Conservation (phyloP, 2,888 invertebrate species). For the Spodoptera exigua region DNA sequence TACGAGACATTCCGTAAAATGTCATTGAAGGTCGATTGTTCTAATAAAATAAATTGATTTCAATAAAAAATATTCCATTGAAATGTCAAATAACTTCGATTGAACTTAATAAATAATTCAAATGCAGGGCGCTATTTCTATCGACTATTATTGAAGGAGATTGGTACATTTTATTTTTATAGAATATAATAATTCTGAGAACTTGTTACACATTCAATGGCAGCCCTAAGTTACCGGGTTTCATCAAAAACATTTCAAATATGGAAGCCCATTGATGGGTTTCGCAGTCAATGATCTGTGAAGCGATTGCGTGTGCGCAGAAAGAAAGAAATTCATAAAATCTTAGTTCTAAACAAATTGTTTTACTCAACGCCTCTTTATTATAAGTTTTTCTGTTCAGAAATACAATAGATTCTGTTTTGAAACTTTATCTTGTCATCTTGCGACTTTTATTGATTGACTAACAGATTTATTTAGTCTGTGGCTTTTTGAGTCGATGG, state of each 20-base stretch:
- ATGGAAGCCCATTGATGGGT: constrained; percentile 39
- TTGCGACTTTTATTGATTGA: constrained; percentile 4
- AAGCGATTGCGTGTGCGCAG: constrained; percentile 37
- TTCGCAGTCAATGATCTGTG: constrained; percentile 48
- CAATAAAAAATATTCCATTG: too few relatives aligned
- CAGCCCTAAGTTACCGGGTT: constrained; percentile 26
- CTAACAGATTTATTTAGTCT: constrained; percentile 12
- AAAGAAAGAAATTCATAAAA: constrained; percentile 49
- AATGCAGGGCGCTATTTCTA: too few relatives aligned
- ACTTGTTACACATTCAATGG: not conserved
- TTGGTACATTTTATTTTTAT: too few relatives aligned
- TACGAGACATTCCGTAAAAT: too few relatives aligned
- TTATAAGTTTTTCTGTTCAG: constrained; percentile 21
- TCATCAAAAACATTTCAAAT: constrained; percentile 40
- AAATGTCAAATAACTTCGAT: too few relatives aligned
- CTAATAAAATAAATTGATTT: too few relatives aligned
- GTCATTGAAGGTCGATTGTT: too few relatives aligned
- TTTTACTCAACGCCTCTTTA: constrained; percentile 32
- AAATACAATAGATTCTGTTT: constrained; percentile 20
- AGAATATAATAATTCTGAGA: too few relatives aligned
- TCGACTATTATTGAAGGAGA: too few relatives aligned
- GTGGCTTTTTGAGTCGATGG: constrained; percentile 1
- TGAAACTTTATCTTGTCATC: constrained; percentile 13
- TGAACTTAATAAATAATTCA: too few relatives aligned
- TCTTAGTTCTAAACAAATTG: constrained; percentile 34